Evolutionary conservation across 2,888 invertebrate genomes (phyloP).

Genomic region (Trissoscelio sp.): DNA sequence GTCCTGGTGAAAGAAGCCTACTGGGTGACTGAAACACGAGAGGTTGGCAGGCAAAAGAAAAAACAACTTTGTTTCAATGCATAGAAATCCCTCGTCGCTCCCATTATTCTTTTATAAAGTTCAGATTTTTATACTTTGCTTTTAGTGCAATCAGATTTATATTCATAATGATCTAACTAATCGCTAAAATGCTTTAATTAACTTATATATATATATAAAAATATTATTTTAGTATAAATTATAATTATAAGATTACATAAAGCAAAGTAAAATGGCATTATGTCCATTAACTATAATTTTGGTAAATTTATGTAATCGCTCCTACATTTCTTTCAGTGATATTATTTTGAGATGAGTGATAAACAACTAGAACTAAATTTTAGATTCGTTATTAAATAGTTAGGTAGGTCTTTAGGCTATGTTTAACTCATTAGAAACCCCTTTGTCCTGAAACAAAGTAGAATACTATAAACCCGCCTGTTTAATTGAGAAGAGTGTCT

Average conservation of each 20-base stretch:
- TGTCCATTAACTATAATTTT: constrained; percentile 49
- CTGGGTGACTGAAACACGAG: constrained; percentile 96
- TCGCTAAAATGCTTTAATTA: too few relatives aligned
- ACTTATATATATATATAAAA: background rate
- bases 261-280: constrained; percentile 50
- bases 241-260: constrained; percentile 28
- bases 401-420: constrained; percentile 62
- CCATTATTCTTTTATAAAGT: constrained; percentile 51
- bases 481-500: constrained; percentile 78
- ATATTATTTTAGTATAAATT: background rate
- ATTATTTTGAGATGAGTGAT: constrained; percentile 65
- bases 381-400: constrained; percentile 61
- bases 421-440: constrained; percentile 65
- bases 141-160: constrained; percentile 5
- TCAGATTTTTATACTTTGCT: constrained; percentile 36
- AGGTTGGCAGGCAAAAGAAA: constrained; percentile 89
- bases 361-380: constrained; percentile 63
- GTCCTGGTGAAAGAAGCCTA: constrained; percentile 97
- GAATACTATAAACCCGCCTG: constrained; percentile 74
- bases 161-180: background rate
- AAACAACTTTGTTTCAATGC: constrained; percentile 81
- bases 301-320: constrained; percentile 56
- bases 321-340: constrained; percentile 60
- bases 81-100: constrained; percentile 73
- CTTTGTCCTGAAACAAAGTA: constrained; percentile 59